Evolutionary conservation across 2,888 invertebrate genomes (phyloP), one percentile per base, ranked within the genome.

Genomic region (Latheticus oryzae): DNA sequence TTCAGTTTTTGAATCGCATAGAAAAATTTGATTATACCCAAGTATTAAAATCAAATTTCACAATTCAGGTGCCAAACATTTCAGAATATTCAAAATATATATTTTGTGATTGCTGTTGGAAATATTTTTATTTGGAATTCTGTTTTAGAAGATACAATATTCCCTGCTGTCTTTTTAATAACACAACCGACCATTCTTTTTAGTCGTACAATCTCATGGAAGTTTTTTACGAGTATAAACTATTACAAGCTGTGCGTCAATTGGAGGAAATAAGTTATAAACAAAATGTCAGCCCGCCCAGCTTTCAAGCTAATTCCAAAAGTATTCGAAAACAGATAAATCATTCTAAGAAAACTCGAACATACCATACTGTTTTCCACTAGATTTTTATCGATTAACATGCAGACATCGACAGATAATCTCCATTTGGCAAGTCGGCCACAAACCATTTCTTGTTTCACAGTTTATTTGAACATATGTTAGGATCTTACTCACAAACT

Each of bases 391-490:
- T 50, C 54, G 50, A 48, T 57, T 37, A 16, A 61, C 47, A 51
- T 43, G 47, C 47, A 23, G 51, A 40, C 24, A 38, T 19, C 60
- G 50, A 51, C 50, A 63, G 42, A 51, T 32, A 12, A 17, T 19
- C 50, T 51, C 17, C 51, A 52, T 60, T 53, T 54, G 55, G 55
- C 62, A 43, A 48, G 15, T 11, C 32, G 48, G 53, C 33, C 62
- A 58, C 56, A 60, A 62, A 62, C 62, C 59, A 56, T 57, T 61
- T 58, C 61, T 57, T 67, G 58, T 63, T 64, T 64, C 60, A 65
- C 60, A 59, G 60, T 65, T 60, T 66, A 66, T 64, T 55, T 43
- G 32, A 55, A 64, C 66, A 66, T 63, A 64, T 66, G 64, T 65
- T 62, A 11, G 33, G 24, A 33, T 43, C 35, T 52, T 56, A 54